Conservation (phyloP, 2,797 vertebrate species). For the Amphiprion clarkii region DNA sequence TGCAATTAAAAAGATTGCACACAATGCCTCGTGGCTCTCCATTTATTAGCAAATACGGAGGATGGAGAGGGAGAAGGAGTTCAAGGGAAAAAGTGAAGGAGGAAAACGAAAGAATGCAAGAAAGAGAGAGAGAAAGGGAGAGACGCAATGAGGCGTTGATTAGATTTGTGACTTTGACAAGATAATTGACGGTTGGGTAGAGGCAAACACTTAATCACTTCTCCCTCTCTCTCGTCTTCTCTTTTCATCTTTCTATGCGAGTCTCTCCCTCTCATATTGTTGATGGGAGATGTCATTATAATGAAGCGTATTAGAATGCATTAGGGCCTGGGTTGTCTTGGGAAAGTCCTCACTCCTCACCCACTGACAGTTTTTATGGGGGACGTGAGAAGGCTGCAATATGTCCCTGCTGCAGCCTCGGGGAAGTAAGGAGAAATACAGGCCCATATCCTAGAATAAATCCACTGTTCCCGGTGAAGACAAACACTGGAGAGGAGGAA, state of each 20-base stretch:
- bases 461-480: constrained; percentile 59
- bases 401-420: constrained; percentile 66
- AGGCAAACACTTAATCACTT: constrained; percentile 85
- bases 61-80: constrained; percentile 31
- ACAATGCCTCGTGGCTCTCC: constrained; percentile 56
- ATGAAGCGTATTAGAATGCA: constrained; percentile 84
- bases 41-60: constrained; percentile 56
- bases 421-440: constrained; percentile 65
- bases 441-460: constrained; percentile 61
- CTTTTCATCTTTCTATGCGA: constrained; percentile 51
- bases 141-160: constrained; percentile 78
- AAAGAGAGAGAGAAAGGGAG: constrained; percentile 29
- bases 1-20: constrained; percentile 73
- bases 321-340: constrained; percentile 68
- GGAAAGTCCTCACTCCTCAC: constrained; percentile 73
- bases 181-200: constrained; percentile 85
- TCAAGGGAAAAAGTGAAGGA: constrained; percentile 33
- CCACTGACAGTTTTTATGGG: constrained; percentile 75
- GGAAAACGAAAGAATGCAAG: constrained; percentile 14
- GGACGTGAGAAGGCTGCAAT: constrained; percentile 72
- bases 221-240: constrained; percentile 50
- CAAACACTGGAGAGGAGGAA: constrained; percentile 56
- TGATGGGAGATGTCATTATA: constrained; percentile 81
- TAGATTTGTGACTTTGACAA: constrained; percentile 87
- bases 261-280: constrained; percentile 71